A percentile compares a stretch with the other conserved stretches of the same genome.
Conservation (phyloP, 2,888 invertebrate genomes). For the Glomeris marginata region DNA sequence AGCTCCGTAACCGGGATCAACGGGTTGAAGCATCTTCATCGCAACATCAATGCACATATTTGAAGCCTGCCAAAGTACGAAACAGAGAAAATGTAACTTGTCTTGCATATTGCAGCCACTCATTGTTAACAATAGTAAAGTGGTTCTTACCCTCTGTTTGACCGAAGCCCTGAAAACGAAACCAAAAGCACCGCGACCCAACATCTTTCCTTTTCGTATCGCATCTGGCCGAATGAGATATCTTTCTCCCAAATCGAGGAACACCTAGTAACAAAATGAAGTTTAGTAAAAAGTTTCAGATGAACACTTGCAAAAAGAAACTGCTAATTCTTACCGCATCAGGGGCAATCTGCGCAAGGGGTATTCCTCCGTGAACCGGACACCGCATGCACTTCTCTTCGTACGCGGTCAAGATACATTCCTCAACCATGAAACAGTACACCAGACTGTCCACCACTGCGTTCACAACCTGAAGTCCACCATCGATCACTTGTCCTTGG, state of each 20-base stretch:
- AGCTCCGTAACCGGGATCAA: slow-evolving; percentile 61
- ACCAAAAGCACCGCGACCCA: slow-evolving; percentile 96
- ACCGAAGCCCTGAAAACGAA: slow-evolving; percentile 70
- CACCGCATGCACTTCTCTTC: slow-evolving; percentile 56
- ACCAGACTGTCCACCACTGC: slow-evolving; percentile 24
- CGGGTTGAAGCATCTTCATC: slow-evolving; percentile 90
- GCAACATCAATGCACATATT: slow-evolving; percentile 52
- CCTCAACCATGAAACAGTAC: slow-evolving; percentile 85
- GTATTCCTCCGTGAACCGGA: slow-evolving; percentile 59
- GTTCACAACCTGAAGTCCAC: background rate
- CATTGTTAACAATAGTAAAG: background rate
- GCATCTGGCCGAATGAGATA: slow-evolving; percentile 68
- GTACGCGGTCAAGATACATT: slow-evolving; percentile 81
- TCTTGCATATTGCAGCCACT: too few relatives aligned
- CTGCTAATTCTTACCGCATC: slow-evolving; percentile 50
- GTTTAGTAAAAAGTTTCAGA: background rate
- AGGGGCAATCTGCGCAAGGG: slow-evolving; percentile 69
- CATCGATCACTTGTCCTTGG: slow-evolving; percentile 14
- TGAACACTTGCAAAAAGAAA: background rate
- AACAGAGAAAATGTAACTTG: background rate
- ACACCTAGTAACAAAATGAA: slow-evolving; percentile 39
- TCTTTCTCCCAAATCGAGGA: slow-evolving; percentile 71
- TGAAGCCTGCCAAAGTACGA: slow-evolving; percentile 30
- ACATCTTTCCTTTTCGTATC: slow-evolving; percentile 47
- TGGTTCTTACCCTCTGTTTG: slow-evolving; percentile 28